These are phyloP conservation scores for Dasyprocta punctata DNA, from an alignment of 2,113 vertebrate genomes.

Conservation along the genomic window DNA sequence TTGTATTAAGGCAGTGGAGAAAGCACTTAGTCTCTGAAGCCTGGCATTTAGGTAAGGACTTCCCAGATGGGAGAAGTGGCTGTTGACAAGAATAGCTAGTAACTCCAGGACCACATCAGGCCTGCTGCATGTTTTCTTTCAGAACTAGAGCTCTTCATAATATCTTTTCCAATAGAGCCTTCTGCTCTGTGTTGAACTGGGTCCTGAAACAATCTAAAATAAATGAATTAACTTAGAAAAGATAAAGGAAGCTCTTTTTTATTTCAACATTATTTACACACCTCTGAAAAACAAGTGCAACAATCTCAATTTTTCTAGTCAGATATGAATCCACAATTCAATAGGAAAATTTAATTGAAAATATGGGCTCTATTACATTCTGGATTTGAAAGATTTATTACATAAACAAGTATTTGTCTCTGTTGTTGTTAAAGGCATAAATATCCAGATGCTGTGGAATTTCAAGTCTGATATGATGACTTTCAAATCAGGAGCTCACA, in stretches of 20 bases:
- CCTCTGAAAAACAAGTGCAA: constrained; percentile 18
- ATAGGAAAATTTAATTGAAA: background rate
- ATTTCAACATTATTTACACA: background rate
- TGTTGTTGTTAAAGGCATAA: background rate
- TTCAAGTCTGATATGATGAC: background rate
- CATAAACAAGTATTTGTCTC: background rate
- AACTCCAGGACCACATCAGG: background rate
- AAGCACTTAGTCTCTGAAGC: background rate
- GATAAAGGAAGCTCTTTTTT: background rate
- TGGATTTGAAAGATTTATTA: constrained; percentile 39
- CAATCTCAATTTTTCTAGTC: background rate
- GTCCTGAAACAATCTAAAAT: background rate
- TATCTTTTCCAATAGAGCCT: background rate
- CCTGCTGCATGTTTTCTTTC: background rate
- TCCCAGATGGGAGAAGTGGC: background rate
- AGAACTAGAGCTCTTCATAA: background rate
- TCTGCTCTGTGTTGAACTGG: background rate
- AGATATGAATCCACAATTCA: constrained; percentile 16
- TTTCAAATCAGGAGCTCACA: constrained; percentile 23
- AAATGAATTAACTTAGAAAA: background rate
- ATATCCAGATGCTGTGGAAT: constrained; percentile 2
- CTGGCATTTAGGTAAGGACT: background rate
- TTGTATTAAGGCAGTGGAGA: background rate
- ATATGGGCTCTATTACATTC: background rate
- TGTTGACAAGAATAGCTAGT: background rate